phyloP scores from a whole-genome alignment of 2,797 vertebrate genomes.

The Helicolenus hilgendorfi region DNA sequence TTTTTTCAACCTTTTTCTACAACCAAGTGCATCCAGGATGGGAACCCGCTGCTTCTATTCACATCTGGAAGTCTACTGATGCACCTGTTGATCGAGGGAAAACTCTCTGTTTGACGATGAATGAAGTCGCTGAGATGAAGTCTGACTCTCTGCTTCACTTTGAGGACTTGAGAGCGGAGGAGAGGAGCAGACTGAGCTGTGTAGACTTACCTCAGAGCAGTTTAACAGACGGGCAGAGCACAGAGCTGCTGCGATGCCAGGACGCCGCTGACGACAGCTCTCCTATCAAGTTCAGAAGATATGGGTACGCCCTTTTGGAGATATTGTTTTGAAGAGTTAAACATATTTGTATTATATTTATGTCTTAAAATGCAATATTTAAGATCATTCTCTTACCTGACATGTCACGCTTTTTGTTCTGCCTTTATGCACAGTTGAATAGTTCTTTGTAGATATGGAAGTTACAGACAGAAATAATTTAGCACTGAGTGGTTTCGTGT shows the following conservation, averaged over 20 bases:
- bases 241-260: conserved; percentile 90
- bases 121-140: conserved; percentile 92
- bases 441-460: neutral
- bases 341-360: neutral
- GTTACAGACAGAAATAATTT: neutral
- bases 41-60: conserved; percentile 43
- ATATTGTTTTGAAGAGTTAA: neutral
- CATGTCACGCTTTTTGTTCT: neutral
- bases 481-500: neutral
- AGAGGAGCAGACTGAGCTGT: conserved; percentile 89
- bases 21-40: conserved; percentile 47
- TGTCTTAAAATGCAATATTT: neutral
- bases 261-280: conserved; percentile 90
- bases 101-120: conserved; percentile 87
- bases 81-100: conserved; percentile 77
- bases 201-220: conserved; percentile 89
- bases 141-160: conserved; percentile 91
- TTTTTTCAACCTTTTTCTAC: neutral
- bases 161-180: conserved; percentile 89
- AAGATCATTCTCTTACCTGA: neutral
- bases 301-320: conserved; percentile 88
- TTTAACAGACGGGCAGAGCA: conserved; percentile 90
- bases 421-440: neutral
- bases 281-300: conserved; percentile 92
- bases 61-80: conserved; percentile 63